Evolutionary conservation across 1,140 invertebrate genomes (phyloP).

Genomic region (Formica exsecta): DNA sequence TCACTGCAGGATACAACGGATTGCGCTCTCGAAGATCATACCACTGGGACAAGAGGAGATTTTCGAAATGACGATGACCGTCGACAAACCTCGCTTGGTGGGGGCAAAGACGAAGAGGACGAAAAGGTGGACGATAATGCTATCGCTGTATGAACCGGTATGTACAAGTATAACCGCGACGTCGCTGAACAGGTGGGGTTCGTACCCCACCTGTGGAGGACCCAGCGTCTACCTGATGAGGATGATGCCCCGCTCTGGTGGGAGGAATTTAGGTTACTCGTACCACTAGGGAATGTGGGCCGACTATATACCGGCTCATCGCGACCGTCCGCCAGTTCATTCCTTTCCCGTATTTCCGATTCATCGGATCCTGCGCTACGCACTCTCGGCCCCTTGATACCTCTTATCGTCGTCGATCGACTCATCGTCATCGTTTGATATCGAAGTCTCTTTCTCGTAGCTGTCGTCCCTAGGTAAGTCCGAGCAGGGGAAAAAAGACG

Average conservation of each 20-base stretch:
- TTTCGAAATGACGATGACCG: slow-evolving; percentile 34
- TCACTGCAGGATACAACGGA: not conserved
- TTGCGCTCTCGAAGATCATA: slow-evolving; percentile 15
- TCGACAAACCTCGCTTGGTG: slow-evolving; percentile 11
- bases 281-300: slow-evolving; percentile 86
- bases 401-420: slow-evolving; percentile 5
- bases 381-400: not conserved
- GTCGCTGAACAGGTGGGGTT: slow-evolving; percentile 41
- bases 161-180: not conserved
- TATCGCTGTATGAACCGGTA: slow-evolving; percentile 12
- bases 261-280: slow-evolving; percentile 86
- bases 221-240: slow-evolving; percentile 67
- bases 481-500: not conserved
- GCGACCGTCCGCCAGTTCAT: slow-evolving; percentile 83
- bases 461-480: slow-evolving; percentile 20
- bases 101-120: slow-evolving; percentile 20
- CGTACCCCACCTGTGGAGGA: slow-evolving; percentile 47
- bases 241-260: slow-evolving; percentile 79
- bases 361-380: slow-evolving; percentile 35
- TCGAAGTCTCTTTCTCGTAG: slow-evolving; percentile 2
- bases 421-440: not conserved
- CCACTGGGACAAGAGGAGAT: not conserved
- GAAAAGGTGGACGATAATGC: slow-evolving; percentile 28
- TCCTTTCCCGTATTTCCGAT: slow-evolving; percentile 73
- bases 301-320: slow-evolving; percentile 86